Conservation (phyloP, 2,113 vertebrate genomes). For the Brachypodius melanocephalos region DNA sequence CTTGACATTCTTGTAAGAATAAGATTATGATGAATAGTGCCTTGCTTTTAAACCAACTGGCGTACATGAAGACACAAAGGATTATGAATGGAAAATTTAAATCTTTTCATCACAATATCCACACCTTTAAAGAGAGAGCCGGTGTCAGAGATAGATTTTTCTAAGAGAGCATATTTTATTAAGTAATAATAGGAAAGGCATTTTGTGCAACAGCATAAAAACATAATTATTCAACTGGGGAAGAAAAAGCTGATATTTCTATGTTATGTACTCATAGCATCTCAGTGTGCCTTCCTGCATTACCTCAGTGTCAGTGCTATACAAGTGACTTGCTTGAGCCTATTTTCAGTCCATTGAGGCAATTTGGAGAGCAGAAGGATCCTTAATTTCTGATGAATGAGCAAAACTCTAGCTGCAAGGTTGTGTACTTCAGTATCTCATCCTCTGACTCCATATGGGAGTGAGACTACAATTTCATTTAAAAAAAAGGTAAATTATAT, state of each 20-base stretch:
- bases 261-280: not conserved
- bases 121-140: not conserved
- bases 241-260: not conserved
- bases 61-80: not conserved
- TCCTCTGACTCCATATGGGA: not conserved
- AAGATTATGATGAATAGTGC: constrained; percentile 10
- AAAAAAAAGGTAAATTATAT: not conserved
- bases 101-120: not conserved
- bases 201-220: not conserved
- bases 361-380: not conserved
- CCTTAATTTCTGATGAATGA: not conserved
- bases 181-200: not conserved
- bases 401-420: not conserved
- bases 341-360: not conserved
- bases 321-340: not conserved
- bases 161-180: not conserved
- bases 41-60: constrained; percentile 30
- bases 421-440: not conserved
- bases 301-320: not conserved
- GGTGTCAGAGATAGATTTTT: not conserved
- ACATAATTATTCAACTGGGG: not conserved
- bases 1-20: not conserved
- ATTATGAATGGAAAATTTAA: not conserved
- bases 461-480: not conserved
- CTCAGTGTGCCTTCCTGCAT: not conserved